Evolutionary conservation across 2,797 vertebrate species (phyloP).

Genomic region (Pangasius krempfi): DNA sequence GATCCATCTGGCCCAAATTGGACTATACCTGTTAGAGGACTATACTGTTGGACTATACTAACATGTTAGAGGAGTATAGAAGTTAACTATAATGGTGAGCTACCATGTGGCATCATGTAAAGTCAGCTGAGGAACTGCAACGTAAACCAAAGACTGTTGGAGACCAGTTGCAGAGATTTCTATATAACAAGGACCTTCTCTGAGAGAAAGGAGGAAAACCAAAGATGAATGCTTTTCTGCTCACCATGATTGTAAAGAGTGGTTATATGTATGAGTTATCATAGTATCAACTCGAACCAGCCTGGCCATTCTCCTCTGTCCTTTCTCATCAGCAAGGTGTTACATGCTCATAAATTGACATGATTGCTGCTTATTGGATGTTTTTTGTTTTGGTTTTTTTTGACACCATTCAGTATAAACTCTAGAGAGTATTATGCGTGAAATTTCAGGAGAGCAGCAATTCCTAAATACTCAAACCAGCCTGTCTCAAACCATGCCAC

Average conservation of each 20-base stretch:
- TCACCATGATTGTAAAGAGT: too few species aligned
- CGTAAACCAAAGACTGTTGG: not conserved
- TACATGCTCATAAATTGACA: not conserved
- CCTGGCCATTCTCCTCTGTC: not conserved
- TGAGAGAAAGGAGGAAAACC: not conserved
- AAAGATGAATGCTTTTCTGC: not conserved
- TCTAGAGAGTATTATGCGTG: not conserved
- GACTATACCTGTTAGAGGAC: not conserved
- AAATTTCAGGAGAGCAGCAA: not conserved
- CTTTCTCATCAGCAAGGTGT: not conserved
- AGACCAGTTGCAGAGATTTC: not conserved
- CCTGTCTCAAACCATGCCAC: too few species aligned
- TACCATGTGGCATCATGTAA: not conserved
- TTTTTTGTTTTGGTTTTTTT: not conserved
- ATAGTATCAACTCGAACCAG: not conserved
- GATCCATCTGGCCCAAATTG: not conserved
- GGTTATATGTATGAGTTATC: too few species aligned
- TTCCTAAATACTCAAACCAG: not conserved
- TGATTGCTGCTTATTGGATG: not conserved
- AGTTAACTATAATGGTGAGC: not conserved
- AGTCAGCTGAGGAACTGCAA: not conserved
- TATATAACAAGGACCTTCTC: not conserved
- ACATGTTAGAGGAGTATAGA: too few species aligned
- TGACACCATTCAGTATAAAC: not conserved
- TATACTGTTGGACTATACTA: too few species aligned